Percentiles rank a stretch among this genome's conserved stretches.
These are phyloP conservation scores for Pangasius krempfi DNA, from an alignment of 2,797 vertebrate genomes.

Conservation along the genomic window DNA sequence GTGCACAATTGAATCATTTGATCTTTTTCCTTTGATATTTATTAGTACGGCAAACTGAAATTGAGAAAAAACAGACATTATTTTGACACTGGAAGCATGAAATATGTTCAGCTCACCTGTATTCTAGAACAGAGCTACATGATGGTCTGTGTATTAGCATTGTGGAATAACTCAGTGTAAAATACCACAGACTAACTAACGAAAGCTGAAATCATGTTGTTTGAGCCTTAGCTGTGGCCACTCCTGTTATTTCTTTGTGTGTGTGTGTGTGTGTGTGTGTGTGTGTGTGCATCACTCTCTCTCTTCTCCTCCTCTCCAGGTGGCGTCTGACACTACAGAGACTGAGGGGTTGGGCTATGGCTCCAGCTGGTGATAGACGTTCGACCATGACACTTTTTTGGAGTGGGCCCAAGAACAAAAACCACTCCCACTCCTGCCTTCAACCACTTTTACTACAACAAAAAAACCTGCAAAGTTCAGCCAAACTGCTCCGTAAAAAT, in stretches of 20 bases:
- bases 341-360: constrained; percentile 44
- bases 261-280: constrained; percentile 8
- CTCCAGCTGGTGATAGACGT: constrained; percentile 50
- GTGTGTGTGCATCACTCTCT: constrained; percentile 8
- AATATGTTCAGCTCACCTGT: constrained; percentile 23
- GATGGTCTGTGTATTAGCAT: neutral
- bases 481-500: constrained; percentile 32
- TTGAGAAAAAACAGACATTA: constrained; percentile 41
- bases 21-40: constrained; percentile 31
- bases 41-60: constrained; percentile 33
- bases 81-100: constrained; percentile 12
- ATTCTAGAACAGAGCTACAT: neutral
- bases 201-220: constrained; percentile 6
- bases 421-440: constrained; percentile 30
- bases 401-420: constrained; percentile 50
- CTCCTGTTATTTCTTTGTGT: constrained; percentile 17
- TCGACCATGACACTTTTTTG: constrained; percentile 57
- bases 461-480: constrained; percentile 32
- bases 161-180: neutral
- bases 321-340: constrained; percentile 55
- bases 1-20: constrained; percentile 26
- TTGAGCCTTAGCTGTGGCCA: constrained; percentile 23
- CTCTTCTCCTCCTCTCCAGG: constrained; percentile 51
- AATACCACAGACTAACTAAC: constrained; percentile 13
- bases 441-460: constrained; percentile 27